Conservation (phyloP, 2,888 invertebrate genomes). For the Salpingus planirostris region DNA sequence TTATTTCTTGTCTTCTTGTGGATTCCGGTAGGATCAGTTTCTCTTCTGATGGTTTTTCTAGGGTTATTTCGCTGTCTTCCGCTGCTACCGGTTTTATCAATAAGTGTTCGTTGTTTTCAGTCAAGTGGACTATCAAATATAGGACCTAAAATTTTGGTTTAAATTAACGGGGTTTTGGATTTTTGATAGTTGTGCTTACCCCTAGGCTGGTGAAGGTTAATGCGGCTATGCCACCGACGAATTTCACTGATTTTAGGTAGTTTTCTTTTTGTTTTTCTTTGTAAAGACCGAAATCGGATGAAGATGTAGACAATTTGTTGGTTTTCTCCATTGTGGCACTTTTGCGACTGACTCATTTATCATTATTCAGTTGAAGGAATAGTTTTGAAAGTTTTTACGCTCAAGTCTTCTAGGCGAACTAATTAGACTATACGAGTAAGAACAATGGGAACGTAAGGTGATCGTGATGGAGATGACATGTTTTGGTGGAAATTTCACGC, state of each 20-base stretch:
- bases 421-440: too few species aligned
- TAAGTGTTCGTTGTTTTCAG: background rate
- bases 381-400: too few species aligned
- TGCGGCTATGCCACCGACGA: conserved; percentile 17
- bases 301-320: too few species aligned
- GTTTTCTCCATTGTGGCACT: too few species aligned
- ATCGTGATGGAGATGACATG: too few species aligned
- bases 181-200: conserved; percentile 20
- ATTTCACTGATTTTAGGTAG: conserved; percentile 12
- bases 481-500: too few species aligned
- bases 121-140: conserved; percentile 3
- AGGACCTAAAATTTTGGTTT: conserved; percentile 4
- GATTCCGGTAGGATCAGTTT: conserved; percentile 10
- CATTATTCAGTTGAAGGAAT: too few species aligned
- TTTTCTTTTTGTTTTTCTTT: too few species aligned
- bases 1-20: conserved; percentile 2
- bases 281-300: conserved; percentile 26
- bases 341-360: too few species aligned
- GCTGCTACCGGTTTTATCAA: background rate
- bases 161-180: too few species aligned
- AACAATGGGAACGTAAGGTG: too few species aligned
- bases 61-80: background rate
- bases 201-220: conserved; percentile 19
- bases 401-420: too few species aligned
- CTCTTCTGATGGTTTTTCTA: conserved; percentile 8